These are phyloP conservation scores for Cephus pulcher DNA, from an alignment of 2,888 invertebrate species.

Conservation along the genomic window DNA sequence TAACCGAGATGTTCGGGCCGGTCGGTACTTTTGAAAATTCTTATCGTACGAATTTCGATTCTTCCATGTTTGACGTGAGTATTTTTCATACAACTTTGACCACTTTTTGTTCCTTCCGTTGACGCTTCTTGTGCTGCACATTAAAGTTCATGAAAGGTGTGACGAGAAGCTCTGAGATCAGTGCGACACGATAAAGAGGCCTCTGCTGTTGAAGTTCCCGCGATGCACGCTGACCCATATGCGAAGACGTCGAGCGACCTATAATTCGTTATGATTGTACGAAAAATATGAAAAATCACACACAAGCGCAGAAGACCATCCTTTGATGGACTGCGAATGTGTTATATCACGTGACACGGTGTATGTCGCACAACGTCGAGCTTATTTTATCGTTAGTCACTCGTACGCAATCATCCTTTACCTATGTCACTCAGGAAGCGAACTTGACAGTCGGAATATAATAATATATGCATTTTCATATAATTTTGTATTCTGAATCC, in stretches of 20 bases:
- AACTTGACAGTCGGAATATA: not conserved
- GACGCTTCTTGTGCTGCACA: not conserved
- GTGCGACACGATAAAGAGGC: not conserved
- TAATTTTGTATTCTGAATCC: not conserved
- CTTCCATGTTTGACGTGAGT: not conserved
- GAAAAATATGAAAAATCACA: not conserved
- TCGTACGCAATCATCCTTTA: not conserved
- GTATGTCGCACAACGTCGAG: not conserved
- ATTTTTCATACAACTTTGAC: not conserved
- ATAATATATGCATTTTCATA: not conserved
- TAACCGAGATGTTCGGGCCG: not conserved
- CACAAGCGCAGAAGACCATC: not conserved
- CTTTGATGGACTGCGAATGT: not conserved
- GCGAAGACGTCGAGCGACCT: not conserved
- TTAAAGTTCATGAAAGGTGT: not conserved
- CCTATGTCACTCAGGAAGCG: not conserved
- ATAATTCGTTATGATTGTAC: not conserved
- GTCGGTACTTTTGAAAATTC: slow-evolving; percentile 11
- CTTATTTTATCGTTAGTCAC: not conserved
- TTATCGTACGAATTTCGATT: slow-evolving; percentile 8
- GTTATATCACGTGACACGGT: not conserved
- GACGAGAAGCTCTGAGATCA: not conserved
- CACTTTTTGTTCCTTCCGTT: not conserved
- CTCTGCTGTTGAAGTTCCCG: not conserved
- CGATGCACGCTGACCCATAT: not conserved